A percentile compares a stretch with the other conserved stretches of the same genome.
Evolutionary conservation across 2,113 vertebrate genomes (phyloP).

Genomic region (Stigmatopora nigra): DNA sequence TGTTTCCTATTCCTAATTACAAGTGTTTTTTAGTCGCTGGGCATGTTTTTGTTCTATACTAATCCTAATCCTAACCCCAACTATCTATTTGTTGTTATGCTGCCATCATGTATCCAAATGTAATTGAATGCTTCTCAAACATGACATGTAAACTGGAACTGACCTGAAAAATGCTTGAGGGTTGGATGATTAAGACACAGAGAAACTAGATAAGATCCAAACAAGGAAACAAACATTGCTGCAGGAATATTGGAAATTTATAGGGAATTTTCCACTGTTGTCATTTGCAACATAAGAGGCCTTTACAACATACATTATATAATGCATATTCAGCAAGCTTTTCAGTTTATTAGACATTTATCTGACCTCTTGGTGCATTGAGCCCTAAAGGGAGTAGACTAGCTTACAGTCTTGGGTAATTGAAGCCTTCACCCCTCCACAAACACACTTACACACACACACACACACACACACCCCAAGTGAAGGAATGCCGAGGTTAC

Average conservation of each 20-base stretch:
- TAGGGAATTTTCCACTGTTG: neutral
- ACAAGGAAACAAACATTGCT: conserved; percentile 3
- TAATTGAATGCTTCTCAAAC: conserved; percentile 4
- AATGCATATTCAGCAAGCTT: neutral
- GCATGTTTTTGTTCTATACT: neutral
- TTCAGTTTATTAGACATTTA: neutral
- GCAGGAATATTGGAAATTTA: neutral
- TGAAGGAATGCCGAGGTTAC: neutral
- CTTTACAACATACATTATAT: neutral
- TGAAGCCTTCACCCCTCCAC: neutral
- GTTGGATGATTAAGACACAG: conserved; percentile 6
- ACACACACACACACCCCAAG: neutral
- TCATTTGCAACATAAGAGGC: conserved; percentile 2
- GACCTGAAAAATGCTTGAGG: conserved; percentile 12
- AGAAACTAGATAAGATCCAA: conserved; percentile 2
- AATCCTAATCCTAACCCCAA: too few species aligned
- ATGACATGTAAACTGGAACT: conserved; percentile 17
- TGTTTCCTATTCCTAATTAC: neutral
- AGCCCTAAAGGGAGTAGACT: neutral
- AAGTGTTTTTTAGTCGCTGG: neutral
- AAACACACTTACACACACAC: too few species aligned
- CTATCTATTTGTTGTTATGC: neutral
- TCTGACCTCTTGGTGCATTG: neutral
- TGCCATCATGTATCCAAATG: conserved; percentile 7
- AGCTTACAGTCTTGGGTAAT: neutral